Conservation (phyloP, 2,888 invertebrate genomes). For the Perizoma flavofasciatum region DNA sequence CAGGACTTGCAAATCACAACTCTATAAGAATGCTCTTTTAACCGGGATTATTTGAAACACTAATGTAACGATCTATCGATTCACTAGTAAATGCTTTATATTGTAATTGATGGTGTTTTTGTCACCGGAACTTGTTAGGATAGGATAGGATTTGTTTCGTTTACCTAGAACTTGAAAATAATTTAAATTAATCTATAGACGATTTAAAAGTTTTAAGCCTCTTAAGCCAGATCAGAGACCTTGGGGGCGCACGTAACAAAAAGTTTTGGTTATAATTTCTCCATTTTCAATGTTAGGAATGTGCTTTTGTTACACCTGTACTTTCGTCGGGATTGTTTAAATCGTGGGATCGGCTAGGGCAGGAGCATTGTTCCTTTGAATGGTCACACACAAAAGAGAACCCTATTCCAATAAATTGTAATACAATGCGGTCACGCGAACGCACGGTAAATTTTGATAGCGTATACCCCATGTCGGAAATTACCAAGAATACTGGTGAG, state of each 20-base stretch:
- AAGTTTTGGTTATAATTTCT: slow-evolving; percentile 24
- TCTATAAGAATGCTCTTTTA: slow-evolving; percentile 33
- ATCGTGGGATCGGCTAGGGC: slow-evolving; percentile 63
- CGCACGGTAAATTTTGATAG: slow-evolving; percentile 49
- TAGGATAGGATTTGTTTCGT: slow-evolving; percentile 33
- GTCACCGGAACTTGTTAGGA: slow-evolving; percentile 38
- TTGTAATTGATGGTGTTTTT: slow-evolving; percentile 39
- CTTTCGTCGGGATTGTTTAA: slow-evolving; percentile 54
- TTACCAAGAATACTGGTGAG: slow-evolving; percentile 19
- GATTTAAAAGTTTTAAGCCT: slow-evolving; percentile 52
- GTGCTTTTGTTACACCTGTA: slow-evolving; percentile 38
- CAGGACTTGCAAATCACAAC: slow-evolving; percentile 45
- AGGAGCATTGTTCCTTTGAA: slow-evolving; percentile 61
- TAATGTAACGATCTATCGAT: slow-evolving; percentile 48
- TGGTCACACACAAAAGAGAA: slow-evolving; percentile 57
- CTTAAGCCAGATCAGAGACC: slow-evolving; percentile 50
- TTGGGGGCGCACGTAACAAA: slow-evolving; percentile 40
- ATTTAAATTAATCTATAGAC: slow-evolving; percentile 59
- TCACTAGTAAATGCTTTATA: slow-evolving; percentile 40
- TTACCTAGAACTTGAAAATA: slow-evolving; percentile 69
- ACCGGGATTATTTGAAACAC: slow-evolving; percentile 31
- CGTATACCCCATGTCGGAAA: slow-evolving; percentile 24
- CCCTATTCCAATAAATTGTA: slow-evolving; percentile 59
- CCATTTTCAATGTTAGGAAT: slow-evolving; percentile 15
- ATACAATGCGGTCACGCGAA: slow-evolving; percentile 62